Evolutionary conservation across 1,140 invertebrate species (phyloP), one percentile per base, ranked within the genome.

Genomic region (Cyrtorhinus lividipennis): DNA sequence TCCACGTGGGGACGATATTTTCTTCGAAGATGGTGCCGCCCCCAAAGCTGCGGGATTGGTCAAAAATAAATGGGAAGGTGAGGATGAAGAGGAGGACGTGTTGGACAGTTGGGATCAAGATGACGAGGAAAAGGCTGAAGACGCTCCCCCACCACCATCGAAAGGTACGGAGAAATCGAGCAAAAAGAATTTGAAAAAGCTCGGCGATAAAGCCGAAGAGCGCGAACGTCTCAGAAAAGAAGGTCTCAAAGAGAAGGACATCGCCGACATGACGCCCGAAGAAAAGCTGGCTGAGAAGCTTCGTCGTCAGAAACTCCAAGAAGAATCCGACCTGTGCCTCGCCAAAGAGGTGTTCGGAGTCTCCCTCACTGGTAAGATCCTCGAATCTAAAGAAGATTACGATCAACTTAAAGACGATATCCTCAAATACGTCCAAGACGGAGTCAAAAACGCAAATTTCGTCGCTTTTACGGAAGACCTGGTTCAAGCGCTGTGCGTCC

Each of bases 91-190:
- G 64, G 87, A 89, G 62, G 83, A 86, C 65, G 84, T 91, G 65
- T 73, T 90, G 87, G 87, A 90, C 68, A 88, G 84, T 73, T 90
- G 87, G 87, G 87, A 90, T 72, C 86, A 88, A 73, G 83, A 85
- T 18, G 79, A 88, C 67, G 86, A 88, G 67, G 84, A 79, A 66
- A 75, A 78, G 67, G 78, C 80, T 68, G 78, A 78, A 61, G 77
- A 84, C 64, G 83, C 84, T 10, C 58, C 1, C 68, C 73, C 77
- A 64, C 72, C 76, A 30, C 75, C 62, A 75, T 77, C 69, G 72
- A 75, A 68, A 73, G 76, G 45, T 73, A 10, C 38, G 38, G 38
- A 44, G n/a, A 53, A 53, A 20, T 53, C 75, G 67, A 71, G 73
- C 58, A 76, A 78, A 59, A 85, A 85, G 73, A 80, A 73, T 27